A percentile compares a stretch with the other conserved stretches of the same genome.
These are phyloP conservation scores for Neoaliturus tenellus DNA, from an alignment of 2,888 invertebrate species.

Conservation along the genomic window DNA sequence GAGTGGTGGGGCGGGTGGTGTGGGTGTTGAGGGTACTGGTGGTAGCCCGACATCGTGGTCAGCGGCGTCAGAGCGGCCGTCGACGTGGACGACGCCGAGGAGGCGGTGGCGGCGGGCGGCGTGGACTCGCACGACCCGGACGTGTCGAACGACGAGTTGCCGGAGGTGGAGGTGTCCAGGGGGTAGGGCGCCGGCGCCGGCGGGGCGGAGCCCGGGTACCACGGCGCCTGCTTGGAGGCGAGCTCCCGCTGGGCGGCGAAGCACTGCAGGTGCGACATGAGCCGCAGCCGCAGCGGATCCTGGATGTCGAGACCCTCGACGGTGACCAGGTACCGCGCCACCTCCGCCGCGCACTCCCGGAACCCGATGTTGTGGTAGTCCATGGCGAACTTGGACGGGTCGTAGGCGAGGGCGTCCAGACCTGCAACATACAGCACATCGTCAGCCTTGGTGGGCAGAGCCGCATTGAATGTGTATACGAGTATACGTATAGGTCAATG, in stretches of 20 bases:
- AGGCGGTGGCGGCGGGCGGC: conserved; percentile 39
- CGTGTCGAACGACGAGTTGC: conserved; percentile 65
- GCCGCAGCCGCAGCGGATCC: conserved; percentile 91
- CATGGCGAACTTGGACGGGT: conserved; percentile 95
- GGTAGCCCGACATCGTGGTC: conserved; percentile 62
- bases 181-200: conserved; percentile 64
- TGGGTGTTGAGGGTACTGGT: conserved; percentile 68
- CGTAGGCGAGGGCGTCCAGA: conserved; percentile 89
- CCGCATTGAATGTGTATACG: too few relatives aligned
- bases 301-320: conserved; percentile 98
- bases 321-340: conserved; percentile 94
- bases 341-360: conserved; percentile 97
- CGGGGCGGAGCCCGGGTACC: conserved; percentile 73
- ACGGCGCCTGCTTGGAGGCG: conserved; percentile 80
- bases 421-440: too few relatives aligned
- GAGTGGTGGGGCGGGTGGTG: conserved; percentile 69
- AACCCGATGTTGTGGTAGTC: conserved; percentile 98
- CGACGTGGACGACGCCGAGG: conserved; percentile 64
- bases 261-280: conserved; percentile 96
- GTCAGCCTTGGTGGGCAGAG: too few relatives aligned
- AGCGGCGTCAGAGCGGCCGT: conserved; percentile 63
- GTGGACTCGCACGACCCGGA: conserved; percentile 56
- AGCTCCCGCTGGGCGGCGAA: conserved; percentile 94
- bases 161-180: conserved; percentile 65
- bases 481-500: too few relatives aligned